A percentile compares a stretch with the other conserved stretches of the same genome.
phyloP scores from a whole-genome alignment of 2,888 invertebrate species.

The Polia nebulosa region DNA sequence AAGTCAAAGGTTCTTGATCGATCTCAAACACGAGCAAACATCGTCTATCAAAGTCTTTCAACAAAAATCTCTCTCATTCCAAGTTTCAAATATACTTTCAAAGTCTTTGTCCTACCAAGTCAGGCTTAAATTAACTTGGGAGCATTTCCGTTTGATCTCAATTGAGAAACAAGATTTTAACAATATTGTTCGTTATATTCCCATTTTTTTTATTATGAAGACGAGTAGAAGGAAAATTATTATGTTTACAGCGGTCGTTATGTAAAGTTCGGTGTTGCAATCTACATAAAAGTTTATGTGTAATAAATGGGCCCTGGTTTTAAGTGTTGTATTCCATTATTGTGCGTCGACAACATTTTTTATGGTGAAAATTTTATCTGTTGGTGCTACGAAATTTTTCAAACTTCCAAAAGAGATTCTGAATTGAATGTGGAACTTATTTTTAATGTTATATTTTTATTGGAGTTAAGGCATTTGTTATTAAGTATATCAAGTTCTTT shows the following conservation, averaged over 20 bases:
- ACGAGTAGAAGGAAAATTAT: conserved; percentile 52
- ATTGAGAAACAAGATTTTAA: conserved; percentile 34
- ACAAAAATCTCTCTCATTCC: conserved; percentile 31
- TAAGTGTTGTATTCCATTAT: conserved; percentile 66
- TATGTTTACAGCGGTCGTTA: conserved; percentile 61
- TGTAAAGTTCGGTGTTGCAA: conserved; percentile 64
- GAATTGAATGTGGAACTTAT: conserved; percentile 13
- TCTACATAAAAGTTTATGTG: conserved; percentile 72
- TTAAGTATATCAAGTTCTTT: neutral
- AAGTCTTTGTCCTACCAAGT: conserved; percentile 42
- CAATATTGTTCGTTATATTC: conserved; percentile 26
- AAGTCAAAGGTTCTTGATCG: conserved; percentile 26
- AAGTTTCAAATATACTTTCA: conserved; percentile 29
- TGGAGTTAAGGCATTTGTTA: neutral
- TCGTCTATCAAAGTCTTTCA: conserved; percentile 37
- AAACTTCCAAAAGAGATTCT: conserved; percentile 20
- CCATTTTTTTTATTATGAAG: conserved; percentile 30
- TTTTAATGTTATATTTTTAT: conserved; percentile 24
- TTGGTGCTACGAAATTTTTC: conserved; percentile 30
- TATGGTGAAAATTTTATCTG: conserved; percentile 58
- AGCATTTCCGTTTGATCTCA: conserved; percentile 45
- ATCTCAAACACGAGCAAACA: conserved; percentile 33
- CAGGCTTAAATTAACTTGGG: conserved; percentile 40
- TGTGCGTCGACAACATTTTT: conserved; percentile 59
- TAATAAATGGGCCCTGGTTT: conserved; percentile 66